Conservation (phyloP, 2,797 vertebrate species). For the Pantherophis alleghaniensis region DNA sequence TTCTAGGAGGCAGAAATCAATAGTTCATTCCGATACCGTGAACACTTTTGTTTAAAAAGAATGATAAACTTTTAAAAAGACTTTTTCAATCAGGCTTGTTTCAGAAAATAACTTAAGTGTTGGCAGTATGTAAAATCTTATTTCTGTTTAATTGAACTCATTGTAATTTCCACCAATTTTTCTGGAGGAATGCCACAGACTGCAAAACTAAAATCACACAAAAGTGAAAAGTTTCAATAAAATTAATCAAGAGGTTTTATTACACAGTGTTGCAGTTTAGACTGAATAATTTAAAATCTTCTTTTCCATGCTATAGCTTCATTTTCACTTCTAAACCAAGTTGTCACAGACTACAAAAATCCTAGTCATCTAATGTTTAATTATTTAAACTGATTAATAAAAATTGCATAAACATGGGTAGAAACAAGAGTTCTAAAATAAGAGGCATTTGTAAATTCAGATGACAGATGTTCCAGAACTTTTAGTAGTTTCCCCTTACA, state of each 20-base stretch:
- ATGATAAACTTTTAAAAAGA: constrained; percentile 9
- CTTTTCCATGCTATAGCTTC: not conserved
- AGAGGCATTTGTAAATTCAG: not conserved
- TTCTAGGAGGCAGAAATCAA: constrained; percentile 53
- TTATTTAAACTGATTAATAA: not conserved
- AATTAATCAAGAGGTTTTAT: not conserved
- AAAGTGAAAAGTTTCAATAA: not conserved
- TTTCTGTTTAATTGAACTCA: not conserved
- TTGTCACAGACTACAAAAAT: not conserved
- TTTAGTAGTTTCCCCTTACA: not conserved
- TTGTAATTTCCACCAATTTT: not conserved
- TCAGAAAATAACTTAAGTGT: not conserved
- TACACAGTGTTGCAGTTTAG: not conserved
- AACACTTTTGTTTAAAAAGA: not conserved
- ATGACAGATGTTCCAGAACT: not conserved
- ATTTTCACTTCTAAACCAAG: not conserved
- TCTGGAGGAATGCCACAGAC: not conserved
- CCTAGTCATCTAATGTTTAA: not conserved
- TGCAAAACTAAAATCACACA: not conserved
- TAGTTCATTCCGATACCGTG: constrained; percentile 29
- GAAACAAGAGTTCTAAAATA: not conserved
- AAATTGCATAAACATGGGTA: not conserved
- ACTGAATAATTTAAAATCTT: not conserved
- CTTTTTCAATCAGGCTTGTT: not conserved
- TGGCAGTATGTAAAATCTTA: not conserved